A percentile compares a stretch with the other conserved stretches of the same genome.
phyloP scores from a whole-genome alignment of 2,888 invertebrate species.

The Ichneumoninae sp. region DNA sequence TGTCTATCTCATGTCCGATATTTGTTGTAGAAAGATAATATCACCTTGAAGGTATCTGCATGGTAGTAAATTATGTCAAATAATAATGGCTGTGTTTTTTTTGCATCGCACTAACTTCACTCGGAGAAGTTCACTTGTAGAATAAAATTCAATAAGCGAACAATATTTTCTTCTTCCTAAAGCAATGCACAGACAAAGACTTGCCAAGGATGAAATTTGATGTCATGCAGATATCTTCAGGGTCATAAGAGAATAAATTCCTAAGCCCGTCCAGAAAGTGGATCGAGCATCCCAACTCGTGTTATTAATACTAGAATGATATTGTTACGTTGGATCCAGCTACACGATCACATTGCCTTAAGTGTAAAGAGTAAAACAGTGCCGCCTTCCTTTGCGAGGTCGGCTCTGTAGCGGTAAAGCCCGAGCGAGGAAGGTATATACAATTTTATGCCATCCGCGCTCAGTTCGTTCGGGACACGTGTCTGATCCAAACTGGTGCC shows the following conservation, averaged over 20 bases:
- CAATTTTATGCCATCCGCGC: conserved; percentile 10
- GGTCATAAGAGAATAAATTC: not conserved
- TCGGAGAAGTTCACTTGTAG: no score
- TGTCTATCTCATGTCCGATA: not conserved
- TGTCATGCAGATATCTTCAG: no score
- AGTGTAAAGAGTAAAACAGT: conserved; percentile 6
- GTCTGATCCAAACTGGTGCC: conserved; percentile 32
- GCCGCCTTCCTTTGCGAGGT: not conserved
- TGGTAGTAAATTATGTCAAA: not conserved
- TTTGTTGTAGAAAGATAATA: not conserved
- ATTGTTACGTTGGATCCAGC: conserved; percentile 5
- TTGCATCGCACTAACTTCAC: no score
- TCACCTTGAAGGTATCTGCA: not conserved
- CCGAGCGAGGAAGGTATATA: conserved; percentile 9
- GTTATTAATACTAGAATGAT: not conserved
- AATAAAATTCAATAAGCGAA: no score
- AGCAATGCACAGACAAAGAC: no score
- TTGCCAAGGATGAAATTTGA: no score
- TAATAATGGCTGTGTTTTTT: no score
- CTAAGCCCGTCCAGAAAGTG: conserved; percentile 11
- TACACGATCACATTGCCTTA: conserved; percentile 41
- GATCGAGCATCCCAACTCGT: conserved; percentile 18
- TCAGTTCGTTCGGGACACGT: conserved; percentile 6
- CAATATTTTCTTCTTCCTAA: no score
- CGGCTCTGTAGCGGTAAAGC: conserved; percentile 1